Base-by-base conservation (phyloP, 2,888 invertebrate genomes). In the Eudemis profundana region DNA sequence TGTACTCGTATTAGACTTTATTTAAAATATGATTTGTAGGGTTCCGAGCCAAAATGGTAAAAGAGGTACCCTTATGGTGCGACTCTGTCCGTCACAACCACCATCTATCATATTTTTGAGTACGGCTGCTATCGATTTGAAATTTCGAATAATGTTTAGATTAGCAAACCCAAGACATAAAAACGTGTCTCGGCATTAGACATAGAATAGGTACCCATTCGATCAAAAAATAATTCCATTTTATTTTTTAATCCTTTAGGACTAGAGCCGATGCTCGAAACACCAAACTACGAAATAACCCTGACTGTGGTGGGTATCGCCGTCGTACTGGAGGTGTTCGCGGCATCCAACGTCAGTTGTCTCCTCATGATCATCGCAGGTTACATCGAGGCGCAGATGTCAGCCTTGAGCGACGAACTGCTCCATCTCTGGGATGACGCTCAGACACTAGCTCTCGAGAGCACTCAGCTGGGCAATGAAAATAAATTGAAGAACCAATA, bases 201-300 rank as follows among this genome's bases (percentile, higher is more conserved):
- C 23, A 23, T 23, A 23, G 3, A 23, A 5, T 4, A 3, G 23
- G 3, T 23, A 23, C 23, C 23, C 14, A 14, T 14, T 5, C 14
- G 3, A 5, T 5, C 40, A n/a, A 40, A 17, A 3, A 19, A 0
- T 17, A 8, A 2, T 17, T 42, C 8, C 19, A 2, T 38, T 7
- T 27, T 27, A 23, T 67, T 62, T n/a, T 69, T n/a, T 57, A 60
- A 15, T 3, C 44, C 71, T 42, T 14, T 77, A 87, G 87, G 87
- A 68, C 68, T 86, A 1, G 82, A 85, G 36, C 87, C 87, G 10
- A 82, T 81, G 75, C 68, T 72, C 2, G 77, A 83, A 59, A 74
- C 83, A 4, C 86, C 87, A 0, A 83, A 86, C 69, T 86, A 78
- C 51, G 84, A 87, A 68, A 73, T 86, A 56, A 79, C 81, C 0